phyloP scores from a whole-genome alignment of 2,888 invertebrate genomes.

The Thecocarcelia acutangulata region DNA sequence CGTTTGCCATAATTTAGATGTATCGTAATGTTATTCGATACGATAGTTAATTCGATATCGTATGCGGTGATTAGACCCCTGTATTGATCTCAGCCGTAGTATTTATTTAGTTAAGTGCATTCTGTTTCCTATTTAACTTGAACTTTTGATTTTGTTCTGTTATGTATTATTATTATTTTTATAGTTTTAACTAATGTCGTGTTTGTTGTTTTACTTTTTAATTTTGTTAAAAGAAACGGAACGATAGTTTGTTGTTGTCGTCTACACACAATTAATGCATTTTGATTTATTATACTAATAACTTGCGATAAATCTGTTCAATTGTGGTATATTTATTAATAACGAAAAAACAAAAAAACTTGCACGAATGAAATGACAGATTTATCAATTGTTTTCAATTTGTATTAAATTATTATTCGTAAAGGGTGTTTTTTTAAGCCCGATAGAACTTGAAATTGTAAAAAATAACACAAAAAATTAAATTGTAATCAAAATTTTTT shows the following conservation, averaged over 20 bases:
- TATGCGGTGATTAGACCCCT: too few relatives aligned
- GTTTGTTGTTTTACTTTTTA: constrained; percentile 31
- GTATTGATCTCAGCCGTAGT: constrained; percentile 12
- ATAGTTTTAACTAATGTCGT: constrained; percentile 5
- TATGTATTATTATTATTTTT: constrained; percentile 30
- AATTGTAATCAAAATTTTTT: too few relatives aligned
- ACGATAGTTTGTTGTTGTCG: constrained; percentile 22
- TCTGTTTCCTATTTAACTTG: constrained; percentile 17
- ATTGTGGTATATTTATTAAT: neutral
- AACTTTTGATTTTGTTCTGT: constrained; percentile 19
- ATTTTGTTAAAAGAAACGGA: neutral
- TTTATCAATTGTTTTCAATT: neutral
- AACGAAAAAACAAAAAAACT: neutral
- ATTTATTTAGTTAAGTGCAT: constrained; percentile 7
- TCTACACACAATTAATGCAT: neutral
- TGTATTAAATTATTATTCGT: too few relatives aligned
- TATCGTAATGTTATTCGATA: too few relatives aligned
- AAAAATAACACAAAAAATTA: too few relatives aligned
- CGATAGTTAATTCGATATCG: too few relatives aligned
- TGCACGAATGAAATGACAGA: neutral
- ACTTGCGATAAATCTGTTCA: constrained; percentile 11
- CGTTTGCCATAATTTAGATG: too few relatives aligned
- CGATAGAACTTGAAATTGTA: too few relatives aligned
- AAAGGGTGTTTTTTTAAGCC: too few relatives aligned
- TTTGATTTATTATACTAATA: neutral